These are phyloP conservation scores for Buphagus erythrorhynchus DNA, from an alignment of 2,797 vertebrate genomes.

Conservation along the genomic window DNA sequence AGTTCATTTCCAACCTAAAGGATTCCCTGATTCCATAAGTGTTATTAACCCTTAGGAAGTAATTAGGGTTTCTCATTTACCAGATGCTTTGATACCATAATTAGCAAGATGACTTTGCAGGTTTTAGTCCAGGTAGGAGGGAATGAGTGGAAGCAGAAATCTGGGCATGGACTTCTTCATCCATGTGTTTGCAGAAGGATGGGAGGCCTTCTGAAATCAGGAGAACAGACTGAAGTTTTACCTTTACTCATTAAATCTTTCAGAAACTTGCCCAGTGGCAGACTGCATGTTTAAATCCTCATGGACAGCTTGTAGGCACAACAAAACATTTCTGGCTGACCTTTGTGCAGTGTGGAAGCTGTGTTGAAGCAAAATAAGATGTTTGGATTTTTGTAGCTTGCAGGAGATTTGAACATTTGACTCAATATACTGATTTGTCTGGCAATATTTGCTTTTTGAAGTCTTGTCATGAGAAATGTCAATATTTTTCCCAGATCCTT, in stretches of 20 bases:
- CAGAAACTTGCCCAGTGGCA: neutral
- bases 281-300: neutral
- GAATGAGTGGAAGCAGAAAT: neutral
- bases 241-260: neutral
- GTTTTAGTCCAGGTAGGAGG: neutral
- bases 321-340: neutral
- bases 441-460: neutral
- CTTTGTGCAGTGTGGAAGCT: neutral
- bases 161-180: neutral
- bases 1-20: neutral
- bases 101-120: neutral
- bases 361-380: neutral
- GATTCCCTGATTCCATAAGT: neutral
- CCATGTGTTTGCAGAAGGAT: neutral
- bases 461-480: neutral
- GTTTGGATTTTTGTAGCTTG: neutral
- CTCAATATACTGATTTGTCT: neutral
- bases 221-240: neutral
- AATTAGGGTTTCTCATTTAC: neutral
- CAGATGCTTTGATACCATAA: neutral
- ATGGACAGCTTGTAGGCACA: neutral
- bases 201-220: neutral
- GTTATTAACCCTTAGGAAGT: neutral
- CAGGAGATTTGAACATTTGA: neutral
- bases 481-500: rapidly evolving